A percentile compares a stretch with the other conserved stretches of the same genome.
These are phyloP conservation scores for Hafferia zeledoni DNA, from an alignment of 2,797 vertebrate species.

Conservation along the genomic window DNA sequence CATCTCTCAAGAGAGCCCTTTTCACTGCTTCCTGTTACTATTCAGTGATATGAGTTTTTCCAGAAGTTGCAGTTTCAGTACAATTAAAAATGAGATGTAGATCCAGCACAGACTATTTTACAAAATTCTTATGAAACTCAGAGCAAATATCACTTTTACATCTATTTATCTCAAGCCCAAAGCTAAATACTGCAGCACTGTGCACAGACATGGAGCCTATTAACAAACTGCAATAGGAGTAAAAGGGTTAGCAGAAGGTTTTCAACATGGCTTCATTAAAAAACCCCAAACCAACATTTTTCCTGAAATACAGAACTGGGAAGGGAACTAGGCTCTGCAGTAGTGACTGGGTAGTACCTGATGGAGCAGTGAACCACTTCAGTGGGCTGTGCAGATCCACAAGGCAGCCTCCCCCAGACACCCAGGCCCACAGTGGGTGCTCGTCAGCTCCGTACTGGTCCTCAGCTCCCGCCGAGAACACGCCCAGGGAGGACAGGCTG, in stretches of 20 bases:
- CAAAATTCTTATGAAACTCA: not conserved
- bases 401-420: conserved; percentile 89
- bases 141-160: not conserved
- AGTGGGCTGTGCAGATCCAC: conserved; percentile 85
- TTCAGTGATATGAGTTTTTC: not conserved
- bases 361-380: conserved; percentile 86
- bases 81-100: not conserved
- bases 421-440: conserved; percentile 92
- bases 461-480: conserved; percentile 81
- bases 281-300: not conserved
- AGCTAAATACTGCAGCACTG: not conserved
- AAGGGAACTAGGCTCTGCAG: not conserved
- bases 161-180: not conserved
- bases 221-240: not conserved
- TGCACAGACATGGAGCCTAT: not conserved
- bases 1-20: not conserved
- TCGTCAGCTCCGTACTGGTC: conserved; percentile 83
- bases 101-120: not conserved
- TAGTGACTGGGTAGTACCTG: conserved; percentile 74
- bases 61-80: not conserved
- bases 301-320: not conserved
- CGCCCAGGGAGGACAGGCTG: conserved; percentile 86
- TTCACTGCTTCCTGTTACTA: not conserved
- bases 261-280: not conserved
- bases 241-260: not conserved